Evolutionary conservation across 2,888 invertebrate species (phyloP).

Genomic region (Oscheius sp.): DNA sequence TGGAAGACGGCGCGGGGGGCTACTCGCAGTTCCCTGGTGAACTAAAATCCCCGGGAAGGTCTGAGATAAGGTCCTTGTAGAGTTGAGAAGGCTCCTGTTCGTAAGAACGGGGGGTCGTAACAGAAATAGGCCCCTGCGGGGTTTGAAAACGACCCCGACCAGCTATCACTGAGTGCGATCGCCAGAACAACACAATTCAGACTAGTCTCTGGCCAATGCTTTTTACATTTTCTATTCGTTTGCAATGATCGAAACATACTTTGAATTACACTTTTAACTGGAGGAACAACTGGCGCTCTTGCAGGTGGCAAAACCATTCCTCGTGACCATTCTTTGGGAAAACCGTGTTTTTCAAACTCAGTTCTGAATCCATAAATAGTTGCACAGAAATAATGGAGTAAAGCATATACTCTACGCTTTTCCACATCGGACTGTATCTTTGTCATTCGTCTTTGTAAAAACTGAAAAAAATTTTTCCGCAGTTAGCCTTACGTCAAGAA

Average conservation of each 20-base stretch:
- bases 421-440: neutral
- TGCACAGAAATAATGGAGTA: slow-evolving; percentile 38
- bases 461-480: neutral
- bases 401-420: neutral
- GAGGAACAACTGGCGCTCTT: neutral
- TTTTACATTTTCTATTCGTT: slow-evolving; percentile 19
- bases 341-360: slow-evolving; percentile 12
- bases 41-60: slow-evolving; percentile 59
- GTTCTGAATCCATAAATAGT: slow-evolving; percentile 25
- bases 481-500: neutral
- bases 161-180: slow-evolving; percentile 57
- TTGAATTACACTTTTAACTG: neutral
- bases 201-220: slow-evolving; percentile 61
- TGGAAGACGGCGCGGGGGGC: slow-evolving; percentile 45
- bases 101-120: slow-evolving; percentile 49
- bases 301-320: slow-evolving; percentile 4
- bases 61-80: slow-evolving; percentile 55
- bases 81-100: slow-evolving; percentile 51
- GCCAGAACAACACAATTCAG: slow-evolving; percentile 62
- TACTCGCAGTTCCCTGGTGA: slow-evolving; percentile 47
- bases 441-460: neutral
- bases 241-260: neutral
- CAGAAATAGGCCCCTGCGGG: slow-evolving; percentile 47
- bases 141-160: slow-evolving; percentile 55
- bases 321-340: slow-evolving; percentile 3